phyloP scores from a whole-genome alignment of 2,797 vertebrate species.

The Tenualosa thibaudeaui region DNA sequence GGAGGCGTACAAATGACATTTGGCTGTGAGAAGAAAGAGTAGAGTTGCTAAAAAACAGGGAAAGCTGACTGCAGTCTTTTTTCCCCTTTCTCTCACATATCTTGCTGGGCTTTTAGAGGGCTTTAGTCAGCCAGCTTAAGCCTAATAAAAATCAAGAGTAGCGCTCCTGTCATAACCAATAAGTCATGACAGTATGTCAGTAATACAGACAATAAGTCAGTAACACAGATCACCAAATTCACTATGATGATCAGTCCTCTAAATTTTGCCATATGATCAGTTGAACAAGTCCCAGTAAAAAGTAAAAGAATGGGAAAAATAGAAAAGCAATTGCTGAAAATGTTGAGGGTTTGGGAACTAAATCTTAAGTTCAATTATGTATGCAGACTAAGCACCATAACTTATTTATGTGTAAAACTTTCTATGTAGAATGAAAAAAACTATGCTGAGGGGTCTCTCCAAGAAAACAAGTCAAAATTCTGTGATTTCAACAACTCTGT shows the following conservation, averaged over 20 bases:
- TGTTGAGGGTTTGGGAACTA: conserved; percentile 16
- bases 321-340: conserved; percentile 2
- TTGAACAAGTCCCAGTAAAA: too few species aligned
- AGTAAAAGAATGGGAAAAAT: too few species aligned
- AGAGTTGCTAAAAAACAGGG: background rate
- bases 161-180: too few species aligned
- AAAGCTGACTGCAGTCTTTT: background rate
- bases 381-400: conserved; percentile 32
- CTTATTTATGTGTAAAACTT: background rate
- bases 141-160: too few species aligned
- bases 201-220: too few species aligned
- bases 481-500: background rate
- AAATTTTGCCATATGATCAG: too few species aligned
- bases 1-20: background rate
- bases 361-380: conserved; percentile 31
- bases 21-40: background rate
- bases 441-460: too few species aligned
- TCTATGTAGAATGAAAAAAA: background rate
- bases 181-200: too few species aligned
- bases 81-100: background rate
- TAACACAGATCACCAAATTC: too few species aligned
- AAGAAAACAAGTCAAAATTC: background rate
- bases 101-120: background rate
- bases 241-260: too few species aligned
- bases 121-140: background rate